Percentiles rank a stretch among this genome's conserved stretches.
Evolutionary conservation across 2,888 invertebrate species (phyloP).

Genomic region (Diogma glabrata): DNA sequence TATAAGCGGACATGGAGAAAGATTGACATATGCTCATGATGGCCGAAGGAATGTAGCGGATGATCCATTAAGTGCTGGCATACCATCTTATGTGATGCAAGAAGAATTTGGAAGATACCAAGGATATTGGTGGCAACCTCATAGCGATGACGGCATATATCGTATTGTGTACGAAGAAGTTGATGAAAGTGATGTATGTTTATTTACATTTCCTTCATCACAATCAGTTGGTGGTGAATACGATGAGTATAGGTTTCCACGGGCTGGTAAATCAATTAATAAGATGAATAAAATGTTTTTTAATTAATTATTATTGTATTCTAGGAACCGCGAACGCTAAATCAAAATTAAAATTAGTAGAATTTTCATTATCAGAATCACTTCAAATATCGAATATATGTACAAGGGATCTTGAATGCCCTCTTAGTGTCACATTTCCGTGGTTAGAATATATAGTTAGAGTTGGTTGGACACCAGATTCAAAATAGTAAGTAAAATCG

Average conservation of each 20-base stretch:
- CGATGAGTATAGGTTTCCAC: constrained; percentile 75
- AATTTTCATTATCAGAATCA: constrained; percentile 51
- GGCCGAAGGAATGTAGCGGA: constrained; percentile 57
- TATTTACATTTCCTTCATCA: constrained; percentile 78
- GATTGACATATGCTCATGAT: constrained; percentile 58
- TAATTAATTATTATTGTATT: not conserved
- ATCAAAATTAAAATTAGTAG: constrained; percentile 75
- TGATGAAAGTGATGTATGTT: constrained; percentile 81
- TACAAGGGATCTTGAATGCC: constrained; percentile 62
- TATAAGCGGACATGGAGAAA: constrained; percentile 50
- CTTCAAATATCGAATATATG: constrained; percentile 63
- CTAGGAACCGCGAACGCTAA: constrained; percentile 66
- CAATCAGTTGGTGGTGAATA: constrained; percentile 66
- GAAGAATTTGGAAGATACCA: constrained; percentile 95
- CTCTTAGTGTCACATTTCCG: constrained; percentile 70
- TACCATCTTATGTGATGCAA: constrained; percentile 97
- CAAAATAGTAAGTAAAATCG: constrained; percentile 59
- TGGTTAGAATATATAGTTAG: constrained; percentile 94
- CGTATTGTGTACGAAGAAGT: constrained; percentile 79
- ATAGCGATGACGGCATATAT: constrained; percentile 58
- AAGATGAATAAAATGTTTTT: not conserved
- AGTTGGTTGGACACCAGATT: constrained; percentile 91
- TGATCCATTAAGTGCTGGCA: constrained; percentile 81
- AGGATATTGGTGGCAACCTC: constrained; percentile 98
- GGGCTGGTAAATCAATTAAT: constrained; percentile 48